A percentile compares a stretch with the other conserved stretches of the same genome.
Evolutionary conservation across 2,797 vertebrate species (phyloP).

Genomic region (Scolopax bukidnonensis): DNA sequence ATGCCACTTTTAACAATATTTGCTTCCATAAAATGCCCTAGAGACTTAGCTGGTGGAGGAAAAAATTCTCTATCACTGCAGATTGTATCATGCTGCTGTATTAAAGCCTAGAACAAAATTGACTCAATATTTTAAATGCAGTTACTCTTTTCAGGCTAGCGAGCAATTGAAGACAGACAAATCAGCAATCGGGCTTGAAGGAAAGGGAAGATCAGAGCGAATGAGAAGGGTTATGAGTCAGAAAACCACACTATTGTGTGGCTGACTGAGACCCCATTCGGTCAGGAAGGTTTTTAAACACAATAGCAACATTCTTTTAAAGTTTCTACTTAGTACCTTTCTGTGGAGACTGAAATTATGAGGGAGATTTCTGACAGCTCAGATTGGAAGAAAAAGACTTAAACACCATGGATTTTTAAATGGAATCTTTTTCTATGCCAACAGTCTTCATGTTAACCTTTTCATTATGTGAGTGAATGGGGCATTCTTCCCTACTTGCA

Average conservation of each 20-base stretch:
- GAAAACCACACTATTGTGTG: background rate
- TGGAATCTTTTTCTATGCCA: background rate
- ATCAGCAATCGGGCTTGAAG: background rate
- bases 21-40: background rate
- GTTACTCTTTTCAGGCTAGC: background rate
- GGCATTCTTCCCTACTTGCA: background rate
- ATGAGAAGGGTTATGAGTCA: background rate
- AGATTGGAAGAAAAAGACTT: background rate
- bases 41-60: background rate
- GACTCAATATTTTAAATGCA: background rate
- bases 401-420: background rate
- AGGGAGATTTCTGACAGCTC: background rate
- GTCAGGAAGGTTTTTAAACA: background rate
- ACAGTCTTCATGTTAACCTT: background rate
- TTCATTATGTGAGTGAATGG: background rate
- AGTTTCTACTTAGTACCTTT: background rate
- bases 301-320: background rate
- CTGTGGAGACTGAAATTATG: background rate
- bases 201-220: constrained; percentile 12
- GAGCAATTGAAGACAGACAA: background rate
- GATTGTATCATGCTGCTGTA: background rate
- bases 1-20: constrained; percentile 17
- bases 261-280: background rate
- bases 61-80: background rate
- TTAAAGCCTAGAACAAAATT: background rate